Conservation (phyloP, 2,797 vertebrate species). For the Sebastes elongatus region DNA sequence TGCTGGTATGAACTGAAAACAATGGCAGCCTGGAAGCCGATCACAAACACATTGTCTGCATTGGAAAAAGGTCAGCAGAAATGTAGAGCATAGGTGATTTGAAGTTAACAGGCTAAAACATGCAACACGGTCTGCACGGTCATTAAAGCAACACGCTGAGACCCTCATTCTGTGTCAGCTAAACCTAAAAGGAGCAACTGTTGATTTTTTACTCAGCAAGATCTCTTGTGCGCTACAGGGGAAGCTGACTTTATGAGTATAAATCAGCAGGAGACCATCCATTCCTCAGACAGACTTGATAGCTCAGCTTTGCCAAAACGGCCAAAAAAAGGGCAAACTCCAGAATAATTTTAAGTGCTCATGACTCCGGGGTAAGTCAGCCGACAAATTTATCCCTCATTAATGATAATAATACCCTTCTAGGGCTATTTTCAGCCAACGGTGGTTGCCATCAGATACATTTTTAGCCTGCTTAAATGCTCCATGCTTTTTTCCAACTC, state of each 20-base stretch:
- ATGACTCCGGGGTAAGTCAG: slow-evolving; percentile 73
- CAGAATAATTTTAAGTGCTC: slow-evolving; percentile 67
- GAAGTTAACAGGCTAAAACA: slow-evolving; percentile 32
- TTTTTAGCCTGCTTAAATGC: slow-evolving; percentile 84
- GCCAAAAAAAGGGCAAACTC: slow-evolving; percentile 66
- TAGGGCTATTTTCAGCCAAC: slow-evolving; percentile 81
- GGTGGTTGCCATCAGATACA: slow-evolving; percentile 80
- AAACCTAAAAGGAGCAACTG: slow-evolving; percentile 15
- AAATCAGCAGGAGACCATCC: slow-evolving; percentile 55
- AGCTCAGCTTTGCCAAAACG: slow-evolving; percentile 45
- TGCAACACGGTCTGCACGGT: background rate
- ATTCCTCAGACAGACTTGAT: slow-evolving; percentile 48
- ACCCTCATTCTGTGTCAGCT: slow-evolving; percentile 14
- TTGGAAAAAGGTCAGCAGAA: slow-evolving; percentile 4
- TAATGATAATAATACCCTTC: slow-evolving; percentile 86
- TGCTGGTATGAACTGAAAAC: background rate
- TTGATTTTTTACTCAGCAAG: slow-evolving; percentile 51
- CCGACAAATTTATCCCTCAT: slow-evolving; percentile 82
- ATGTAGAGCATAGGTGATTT: slow-evolving; percentile 11
- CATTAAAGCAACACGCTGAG: slow-evolving; percentile 5
- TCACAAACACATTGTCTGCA: background rate
- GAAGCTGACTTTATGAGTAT: slow-evolving; percentile 46
- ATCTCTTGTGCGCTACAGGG: slow-evolving; percentile 29
- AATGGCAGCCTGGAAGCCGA: background rate
- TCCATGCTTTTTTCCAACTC: slow-evolving; percentile 80